phyloP scores from a whole-genome alignment of 2,797 vertebrate genomes.

The Ambastaia sidthimunki region DNA sequence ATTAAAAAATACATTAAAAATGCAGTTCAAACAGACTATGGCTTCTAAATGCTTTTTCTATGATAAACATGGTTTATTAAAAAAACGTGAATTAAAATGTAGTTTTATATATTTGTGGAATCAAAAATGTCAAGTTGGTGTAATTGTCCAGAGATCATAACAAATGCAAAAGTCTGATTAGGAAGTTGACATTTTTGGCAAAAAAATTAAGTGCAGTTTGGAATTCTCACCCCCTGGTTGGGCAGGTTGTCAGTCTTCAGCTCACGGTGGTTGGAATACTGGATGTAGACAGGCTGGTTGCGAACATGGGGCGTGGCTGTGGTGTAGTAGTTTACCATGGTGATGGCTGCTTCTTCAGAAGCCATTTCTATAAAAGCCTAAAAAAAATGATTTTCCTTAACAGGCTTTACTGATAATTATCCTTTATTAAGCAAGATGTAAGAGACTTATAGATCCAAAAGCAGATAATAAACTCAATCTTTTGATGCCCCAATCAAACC shows the following conservation, averaged over 20 bases:
- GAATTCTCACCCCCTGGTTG: slow-evolving; percentile 79
- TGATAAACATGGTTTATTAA: no score
- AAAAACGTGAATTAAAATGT: no score
- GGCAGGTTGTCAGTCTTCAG: slow-evolving; percentile 84
- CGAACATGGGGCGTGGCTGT: slow-evolving; percentile 78
- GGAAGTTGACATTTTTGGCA: no score
- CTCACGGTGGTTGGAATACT: slow-evolving; percentile 89
- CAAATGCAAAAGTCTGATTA: no score
- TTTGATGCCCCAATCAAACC: slow-evolving; percentile 55
- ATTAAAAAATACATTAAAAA: background rate
- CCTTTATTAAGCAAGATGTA: slow-evolving; percentile 38
- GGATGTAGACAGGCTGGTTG: slow-evolving; percentile 86
- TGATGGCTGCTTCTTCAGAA: slow-evolving; percentile 87
- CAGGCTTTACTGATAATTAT: slow-evolving; percentile 20
- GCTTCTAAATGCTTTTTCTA: no score
- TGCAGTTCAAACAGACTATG: background rate
- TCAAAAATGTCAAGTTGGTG: no score
- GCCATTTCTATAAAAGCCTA: slow-evolving; percentile 94
- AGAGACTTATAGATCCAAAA: slow-evolving; percentile 34
- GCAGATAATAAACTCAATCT: slow-evolving; percentile 38
- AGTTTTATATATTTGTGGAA: no score
- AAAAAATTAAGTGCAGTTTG: background rate
- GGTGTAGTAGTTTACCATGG: slow-evolving; percentile 88
- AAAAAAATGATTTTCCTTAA: background rate
- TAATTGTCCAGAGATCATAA: no score